Conservation (phyloP, 2,888 invertebrate genomes). For the Drosophila sordidapex region DNA sequence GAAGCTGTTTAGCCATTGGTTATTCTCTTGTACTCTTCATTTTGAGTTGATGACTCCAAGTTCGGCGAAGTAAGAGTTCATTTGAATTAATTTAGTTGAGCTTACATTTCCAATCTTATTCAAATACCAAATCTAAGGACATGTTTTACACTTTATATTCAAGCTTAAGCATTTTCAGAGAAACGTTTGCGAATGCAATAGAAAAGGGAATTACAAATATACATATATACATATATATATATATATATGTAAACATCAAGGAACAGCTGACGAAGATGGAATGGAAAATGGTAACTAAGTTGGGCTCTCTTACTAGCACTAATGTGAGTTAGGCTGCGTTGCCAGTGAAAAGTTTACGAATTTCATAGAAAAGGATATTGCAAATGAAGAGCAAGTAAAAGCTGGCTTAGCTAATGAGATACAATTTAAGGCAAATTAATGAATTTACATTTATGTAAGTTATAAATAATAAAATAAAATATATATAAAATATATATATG, state of each 20-base stretch:
- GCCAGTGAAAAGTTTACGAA: background rate
- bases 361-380: background rate
- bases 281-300: background rate
- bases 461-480: background rate
- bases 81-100: background rate
- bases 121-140: background rate
- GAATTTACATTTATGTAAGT: background rate
- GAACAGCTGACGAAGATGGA: background rate
- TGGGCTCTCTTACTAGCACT: background rate
- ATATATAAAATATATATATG: background rate
- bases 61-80: too few species aligned
- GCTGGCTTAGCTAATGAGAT: background rate
- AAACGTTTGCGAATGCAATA: background rate
- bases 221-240: too few species aligned
- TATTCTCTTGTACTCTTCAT: constrained; percentile 7
- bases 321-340: background rate
- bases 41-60: constrained; percentile 1
- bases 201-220: background rate
- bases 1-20: constrained; percentile 32
- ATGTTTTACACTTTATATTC: background rate
- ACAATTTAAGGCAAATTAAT: background rate
- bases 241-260: background rate
- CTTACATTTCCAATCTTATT: background rate
- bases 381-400: background rate
- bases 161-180: background rate